phyloP scores from a whole-genome alignment of 2,888 invertebrate species.

The Thereva unica region DNA sequence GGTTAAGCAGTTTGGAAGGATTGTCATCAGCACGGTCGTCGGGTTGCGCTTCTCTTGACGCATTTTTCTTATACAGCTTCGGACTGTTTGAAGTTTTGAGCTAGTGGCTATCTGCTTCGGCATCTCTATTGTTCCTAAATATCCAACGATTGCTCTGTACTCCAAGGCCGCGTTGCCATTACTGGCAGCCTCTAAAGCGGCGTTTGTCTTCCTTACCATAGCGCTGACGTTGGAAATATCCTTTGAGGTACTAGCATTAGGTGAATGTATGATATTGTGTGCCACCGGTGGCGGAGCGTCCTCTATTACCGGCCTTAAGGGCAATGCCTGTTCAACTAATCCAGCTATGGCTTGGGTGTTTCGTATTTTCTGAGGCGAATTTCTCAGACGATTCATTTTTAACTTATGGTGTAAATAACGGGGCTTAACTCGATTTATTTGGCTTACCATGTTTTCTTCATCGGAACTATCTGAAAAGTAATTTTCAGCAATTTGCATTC shows the following conservation, averaged over 20 bases:
- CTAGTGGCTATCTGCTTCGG: constrained; percentile 79
- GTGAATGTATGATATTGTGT: constrained; percentile 47
- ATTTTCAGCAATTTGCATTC: constrained; percentile 84
- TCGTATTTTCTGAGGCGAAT: constrained; percentile 61
- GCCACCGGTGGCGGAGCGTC: constrained; percentile 49
- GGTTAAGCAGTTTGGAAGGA: constrained; percentile 78
- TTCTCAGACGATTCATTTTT: constrained; percentile 61
- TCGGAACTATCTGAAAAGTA: constrained; percentile 86
- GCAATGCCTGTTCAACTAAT: constrained; percentile 3
- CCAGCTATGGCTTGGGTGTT: constrained; percentile 45
- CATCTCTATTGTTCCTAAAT: constrained; percentile 95
- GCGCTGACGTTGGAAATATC: constrained; percentile 59
- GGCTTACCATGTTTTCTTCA: constrained; percentile 67
- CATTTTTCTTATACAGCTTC: constrained; percentile 85
- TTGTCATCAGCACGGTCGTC: constrained; percentile 82
- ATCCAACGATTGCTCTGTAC: constrained; percentile 87
- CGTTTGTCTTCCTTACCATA: constrained; percentile 49
- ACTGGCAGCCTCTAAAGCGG: constrained; percentile 30
- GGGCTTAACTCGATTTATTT: constrained; percentile 51
- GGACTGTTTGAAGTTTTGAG: constrained; percentile 75
- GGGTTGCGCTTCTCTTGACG: constrained; percentile 87
- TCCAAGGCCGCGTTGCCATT: constrained; percentile 63
- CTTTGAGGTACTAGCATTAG: constrained; percentile 50
- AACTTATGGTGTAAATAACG: constrained; percentile 62
- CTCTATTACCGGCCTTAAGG: constrained; percentile 51